Base-by-base conservation (phyloP, 2,888 invertebrate species). In the Sphinx pinastri region DNA sequence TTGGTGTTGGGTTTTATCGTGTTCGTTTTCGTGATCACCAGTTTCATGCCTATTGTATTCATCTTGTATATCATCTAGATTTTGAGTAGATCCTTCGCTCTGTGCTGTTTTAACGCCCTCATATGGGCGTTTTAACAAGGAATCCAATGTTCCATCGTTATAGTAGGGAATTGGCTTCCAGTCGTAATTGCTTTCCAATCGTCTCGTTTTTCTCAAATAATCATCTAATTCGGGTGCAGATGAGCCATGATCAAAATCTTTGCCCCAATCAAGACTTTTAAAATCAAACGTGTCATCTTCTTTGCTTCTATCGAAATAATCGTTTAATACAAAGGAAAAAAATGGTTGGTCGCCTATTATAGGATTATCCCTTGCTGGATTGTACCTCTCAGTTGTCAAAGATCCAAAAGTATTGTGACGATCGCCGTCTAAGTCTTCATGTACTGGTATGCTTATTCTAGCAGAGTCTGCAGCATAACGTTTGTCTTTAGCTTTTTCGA, bases 401-500 rank as follows among this genome's bases (percentile, higher is more conserved):
- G 70, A 68, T 19, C 63, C 70, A n/a, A 78, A 74, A 49, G 71
- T 73, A 67, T 77, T 71, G 4, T 84, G 82, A 69, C 78, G 68
- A 73, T 88, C 84, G 58, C 87, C 81, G 12, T 87, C 82, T 47
- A 86, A 78, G 51, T 84, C 71, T 83, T 92, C 92, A 71, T 89
- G 83, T 16, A 92, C 90, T 1, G 92, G 92, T 75, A 89, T 91
- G n/a, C 87, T 67, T 16, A 77, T 72, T 45, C 60, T 54, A 25
- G 52, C 25, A 47, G 58, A 52, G 2, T 83, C 79, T 31, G 76
- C 71, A 45, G 78, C 79, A 59, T 84, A 88, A 14, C 89, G 88
- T 79, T 92, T 92, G 67, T 92, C 90, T 79, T 90, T 90, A 2
- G 83, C 86, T 72, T 87, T 90, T 67, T 88, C 84, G 11, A 74